Evolutionary conservation across 2,888 invertebrate species (phyloP).

Genomic region (Hydrotaea cyrtoneurina): DNA sequence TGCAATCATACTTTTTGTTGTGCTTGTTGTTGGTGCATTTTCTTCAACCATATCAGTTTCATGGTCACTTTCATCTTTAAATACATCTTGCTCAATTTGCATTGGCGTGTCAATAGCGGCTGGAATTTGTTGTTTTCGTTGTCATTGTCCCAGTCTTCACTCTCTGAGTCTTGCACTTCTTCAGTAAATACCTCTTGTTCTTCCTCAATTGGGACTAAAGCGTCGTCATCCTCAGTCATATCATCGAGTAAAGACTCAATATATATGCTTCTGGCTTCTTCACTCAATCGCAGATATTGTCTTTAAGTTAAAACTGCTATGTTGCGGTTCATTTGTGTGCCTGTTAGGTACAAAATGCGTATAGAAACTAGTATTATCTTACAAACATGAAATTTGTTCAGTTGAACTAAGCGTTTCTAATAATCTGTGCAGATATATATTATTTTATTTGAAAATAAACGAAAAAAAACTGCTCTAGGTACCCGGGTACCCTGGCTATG

Average conservation of each 20-base stretch:
- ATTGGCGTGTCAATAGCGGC: constrained; percentile 37
- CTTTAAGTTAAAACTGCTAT: constrained; percentile 37
- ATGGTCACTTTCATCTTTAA: constrained; percentile 48
- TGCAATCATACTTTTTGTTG: constrained; percentile 34
- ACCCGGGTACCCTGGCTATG: constrained; percentile 5
- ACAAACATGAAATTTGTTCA: constrained; percentile 25
- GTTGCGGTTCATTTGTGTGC: constrained; percentile 24
- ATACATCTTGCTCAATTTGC: constrained; percentile 46
- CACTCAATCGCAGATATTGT: constrained; percentile 53
- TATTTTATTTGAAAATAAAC: too few relatives aligned
- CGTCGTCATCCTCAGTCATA: constrained; percentile 21
- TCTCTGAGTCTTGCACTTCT: constrained; percentile 29
- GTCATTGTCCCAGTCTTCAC: constrained; percentile 27
- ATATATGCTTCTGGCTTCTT: constrained; percentile 51
- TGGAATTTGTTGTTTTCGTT: constrained; percentile 31
- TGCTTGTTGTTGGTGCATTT: constrained; percentile 34
- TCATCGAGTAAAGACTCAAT: constrained; percentile 39
- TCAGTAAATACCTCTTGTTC: constrained; percentile 13
- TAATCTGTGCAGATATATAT: constrained; percentile 17
- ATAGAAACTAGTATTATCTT: too few relatives aligned
- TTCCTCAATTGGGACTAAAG: constrained; percentile 11
- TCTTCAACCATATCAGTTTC: constrained; percentile 44
- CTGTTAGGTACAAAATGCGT: constrained; percentile 27
- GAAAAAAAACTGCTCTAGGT: too few relatives aligned
- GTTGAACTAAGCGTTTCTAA: constrained; percentile 29